A percentile compares a stretch with the other conserved stretches of the same genome.
Evolutionary conservation across 2,888 invertebrate species (phyloP).

Genomic region (Heliconius charithonia): DNA sequence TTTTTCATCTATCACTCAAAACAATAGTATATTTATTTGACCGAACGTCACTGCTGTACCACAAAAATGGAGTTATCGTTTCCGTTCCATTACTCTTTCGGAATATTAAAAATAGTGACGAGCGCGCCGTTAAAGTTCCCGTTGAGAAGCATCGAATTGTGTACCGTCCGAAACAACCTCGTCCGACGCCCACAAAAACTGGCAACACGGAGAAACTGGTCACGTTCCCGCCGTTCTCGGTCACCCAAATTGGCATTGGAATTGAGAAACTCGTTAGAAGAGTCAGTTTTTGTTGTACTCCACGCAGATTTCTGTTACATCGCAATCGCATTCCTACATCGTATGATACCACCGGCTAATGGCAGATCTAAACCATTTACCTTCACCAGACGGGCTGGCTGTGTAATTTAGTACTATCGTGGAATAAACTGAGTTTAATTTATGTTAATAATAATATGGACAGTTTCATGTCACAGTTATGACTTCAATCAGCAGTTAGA

Average conservation of each 20-base stretch:
- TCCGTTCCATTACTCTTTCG: conserved; percentile 61
- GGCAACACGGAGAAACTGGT: conserved; percentile 52
- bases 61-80: conserved; percentile 64
- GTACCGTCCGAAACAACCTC: conserved; percentile 39
- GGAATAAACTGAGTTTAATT: conserved; percentile 3
- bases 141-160: conserved; percentile 51
- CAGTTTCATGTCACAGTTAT: background rate
- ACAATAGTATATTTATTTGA: conserved; percentile 49
- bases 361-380: conserved; percentile 52
- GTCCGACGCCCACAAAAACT: conserved; percentile 39
- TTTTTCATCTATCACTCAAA: conserved; percentile 30
- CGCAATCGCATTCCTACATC: conserved; percentile 51
- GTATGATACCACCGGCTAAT: conserved; percentile 54
- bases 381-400: conserved; percentile 57
- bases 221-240: conserved; percentile 56
- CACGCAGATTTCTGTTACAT: conserved; percentile 69
- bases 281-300: conserved; percentile 64
- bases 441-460: background rate
- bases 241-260: conserved; percentile 69
- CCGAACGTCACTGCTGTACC: conserved; percentile 34
- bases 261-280: conserved; percentile 77
- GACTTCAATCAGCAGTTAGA: background rate
- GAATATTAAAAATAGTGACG: conserved; percentile 63
- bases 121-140: conserved; percentile 65
- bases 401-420: conserved; percentile 30